Percentiles rank a stretch among this genome's conserved stretches.
Evolutionary conservation across 2,113 vertebrate species (phyloP).

Genomic region (Tichodroma muraria): DNA sequence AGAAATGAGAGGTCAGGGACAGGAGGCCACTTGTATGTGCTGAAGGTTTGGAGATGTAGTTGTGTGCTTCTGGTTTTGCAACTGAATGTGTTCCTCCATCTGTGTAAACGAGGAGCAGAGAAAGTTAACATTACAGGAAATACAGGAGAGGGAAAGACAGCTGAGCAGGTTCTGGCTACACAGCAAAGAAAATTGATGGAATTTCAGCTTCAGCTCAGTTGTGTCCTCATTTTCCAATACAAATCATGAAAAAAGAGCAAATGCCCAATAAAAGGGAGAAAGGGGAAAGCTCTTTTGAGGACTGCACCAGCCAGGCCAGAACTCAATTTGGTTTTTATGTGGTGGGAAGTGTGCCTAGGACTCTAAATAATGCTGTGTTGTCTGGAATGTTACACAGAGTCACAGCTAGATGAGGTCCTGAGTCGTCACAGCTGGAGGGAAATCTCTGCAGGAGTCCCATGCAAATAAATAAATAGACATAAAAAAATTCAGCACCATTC

Average conservation of each 20-base stretch:
- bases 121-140: background rate
- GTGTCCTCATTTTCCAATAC: background rate
- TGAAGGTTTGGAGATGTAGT: background rate
- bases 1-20: background rate
- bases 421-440: background rate
- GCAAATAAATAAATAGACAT: background rate
- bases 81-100: background rate
- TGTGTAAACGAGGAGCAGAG: constrained; percentile 1
- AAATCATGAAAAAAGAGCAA: background rate
- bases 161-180: background rate
- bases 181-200: background rate
- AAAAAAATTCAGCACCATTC: fast-evolving
- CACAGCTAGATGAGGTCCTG: background rate
- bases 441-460: background rate
- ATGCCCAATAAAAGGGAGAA: background rate
- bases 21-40: fast-evolving
- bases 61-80: background rate
- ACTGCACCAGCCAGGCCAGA: background rate
- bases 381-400: background rate
- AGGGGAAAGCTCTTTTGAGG: background rate
- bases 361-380: background rate
- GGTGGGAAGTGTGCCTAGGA: background rate
- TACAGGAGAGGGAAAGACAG: background rate
- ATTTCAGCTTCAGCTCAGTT: background rate
- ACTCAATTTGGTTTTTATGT: background rate